These are phyloP conservation scores for Agriotes lineatus DNA, from an alignment of 2,888 invertebrate species.

Conservation along the genomic window DNA sequence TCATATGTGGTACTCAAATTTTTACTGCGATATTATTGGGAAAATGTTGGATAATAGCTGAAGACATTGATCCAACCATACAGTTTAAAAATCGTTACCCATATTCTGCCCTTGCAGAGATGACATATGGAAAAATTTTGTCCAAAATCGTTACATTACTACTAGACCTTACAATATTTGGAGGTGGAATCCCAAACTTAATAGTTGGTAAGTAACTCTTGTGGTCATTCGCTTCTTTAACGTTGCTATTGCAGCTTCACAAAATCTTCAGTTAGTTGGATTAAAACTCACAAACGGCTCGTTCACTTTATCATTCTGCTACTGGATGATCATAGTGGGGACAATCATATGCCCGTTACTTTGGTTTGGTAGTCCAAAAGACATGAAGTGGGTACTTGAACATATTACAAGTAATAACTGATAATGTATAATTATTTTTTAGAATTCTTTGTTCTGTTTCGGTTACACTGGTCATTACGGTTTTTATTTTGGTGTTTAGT, in stretches of 20 bases:
- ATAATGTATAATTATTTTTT: too few species aligned
- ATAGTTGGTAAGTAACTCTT: conserved; percentile 73
- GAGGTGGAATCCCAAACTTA: conserved; percentile 83
- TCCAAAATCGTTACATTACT: conserved; percentile 76
- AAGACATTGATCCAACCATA: conserved; percentile 75
- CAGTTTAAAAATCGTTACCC: conserved; percentile 74
- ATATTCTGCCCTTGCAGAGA: conserved; percentile 85
- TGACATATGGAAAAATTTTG: conserved; percentile 77
- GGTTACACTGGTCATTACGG: conserved; percentile 73
- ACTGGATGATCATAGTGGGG: conserved; percentile 85
- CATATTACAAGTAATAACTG: conserved; percentile 52
- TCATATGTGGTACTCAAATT: conserved; percentile 78
- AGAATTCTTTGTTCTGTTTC: conserved; percentile 77
- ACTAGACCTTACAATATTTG: conserved; percentile 81
- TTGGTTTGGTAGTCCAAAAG: conserved; percentile 92
- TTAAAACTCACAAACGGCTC: conserved; percentile 75
- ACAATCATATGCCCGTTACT: conserved; percentile 81
- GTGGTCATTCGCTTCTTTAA: neutral
- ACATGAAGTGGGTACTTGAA: conserved; percentile 96
- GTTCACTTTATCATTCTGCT: conserved; percentile 82
- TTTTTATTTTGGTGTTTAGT: conserved; percentile 76
- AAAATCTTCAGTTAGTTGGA: conserved; percentile 84
- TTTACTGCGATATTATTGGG: conserved; percentile 87
- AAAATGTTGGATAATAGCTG: conserved; percentile 85
- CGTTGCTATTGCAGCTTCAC: conserved; percentile 72